Conservation (phyloP, 2,113 vertebrate species). For the Larimichthys polyactis region DNA sequence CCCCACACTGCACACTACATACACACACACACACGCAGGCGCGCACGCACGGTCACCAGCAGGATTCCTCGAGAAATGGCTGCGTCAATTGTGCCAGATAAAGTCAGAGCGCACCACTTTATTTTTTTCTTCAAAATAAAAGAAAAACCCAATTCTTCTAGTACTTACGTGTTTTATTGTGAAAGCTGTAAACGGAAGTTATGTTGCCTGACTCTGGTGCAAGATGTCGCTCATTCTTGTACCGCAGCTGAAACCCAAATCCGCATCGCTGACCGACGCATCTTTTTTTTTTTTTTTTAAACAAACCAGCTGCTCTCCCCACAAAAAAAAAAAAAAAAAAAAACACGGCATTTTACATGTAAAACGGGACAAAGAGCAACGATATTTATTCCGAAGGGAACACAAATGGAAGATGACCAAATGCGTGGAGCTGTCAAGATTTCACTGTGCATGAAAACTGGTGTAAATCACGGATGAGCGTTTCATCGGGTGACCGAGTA, state of each 20-base stretch:
- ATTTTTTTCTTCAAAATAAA: conserved; percentile 20
- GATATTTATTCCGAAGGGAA: conserved; percentile 31
- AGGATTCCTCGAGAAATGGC: conserved; percentile 9
- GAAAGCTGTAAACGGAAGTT: conserved; percentile 38
- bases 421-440: conserved; percentile 53
- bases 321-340: neutral
- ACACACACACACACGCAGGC: no score
- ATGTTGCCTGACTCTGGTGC: conserved; percentile 20
- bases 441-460: conserved; percentile 22
- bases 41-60: neutral
- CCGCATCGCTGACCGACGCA: conserved; percentile 45
- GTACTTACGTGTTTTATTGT: conserved; percentile 21
- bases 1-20: neutral
- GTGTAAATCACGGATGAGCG: conserved; percentile 48
- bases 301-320: neutral
- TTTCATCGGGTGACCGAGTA: conserved; percentile 29
- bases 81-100: conserved; percentile 1
- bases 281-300: conserved; percentile 3
- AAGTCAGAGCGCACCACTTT: neutral
- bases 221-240: conserved; percentile 59
- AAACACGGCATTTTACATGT: conserved; percentile 15
- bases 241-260: conserved; percentile 44
- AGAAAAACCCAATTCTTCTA: accelerated
- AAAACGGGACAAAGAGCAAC: neutral
- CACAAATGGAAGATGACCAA: conserved; percentile 36